Evolutionary conservation across 2,113 vertebrate species (phyloP).

Genomic region (Phrynosoma blainvillii): DNA sequence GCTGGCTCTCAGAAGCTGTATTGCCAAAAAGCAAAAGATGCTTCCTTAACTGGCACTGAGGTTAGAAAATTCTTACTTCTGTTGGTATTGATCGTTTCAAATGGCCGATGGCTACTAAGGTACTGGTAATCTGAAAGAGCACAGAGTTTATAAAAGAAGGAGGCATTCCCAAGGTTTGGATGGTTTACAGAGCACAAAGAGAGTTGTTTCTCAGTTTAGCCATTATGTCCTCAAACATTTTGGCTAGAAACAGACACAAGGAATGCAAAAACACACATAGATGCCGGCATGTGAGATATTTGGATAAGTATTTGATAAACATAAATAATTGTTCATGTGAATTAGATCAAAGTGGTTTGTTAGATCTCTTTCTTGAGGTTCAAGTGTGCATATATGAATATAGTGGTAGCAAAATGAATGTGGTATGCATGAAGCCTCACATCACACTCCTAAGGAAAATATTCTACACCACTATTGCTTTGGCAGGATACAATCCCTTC

Average conservation of each 20-base stretch:
- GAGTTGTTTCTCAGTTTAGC: neutral
- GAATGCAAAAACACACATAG: too few species aligned
- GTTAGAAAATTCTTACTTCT: too few species aligned
- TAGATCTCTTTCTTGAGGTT: neutral
- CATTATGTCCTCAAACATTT: neutral
- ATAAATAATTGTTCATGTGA: neutral
- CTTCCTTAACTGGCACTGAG: too few species aligned
- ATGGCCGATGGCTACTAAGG: too few species aligned
- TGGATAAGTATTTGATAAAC: neutral
- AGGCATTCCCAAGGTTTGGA: neutral
- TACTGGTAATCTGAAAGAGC: neutral
- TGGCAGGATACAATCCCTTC: slow-evolving; percentile 11
- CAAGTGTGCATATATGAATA: neutral
- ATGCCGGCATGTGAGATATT: neutral
- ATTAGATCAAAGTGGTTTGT: neutral
- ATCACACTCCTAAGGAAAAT: neutral
- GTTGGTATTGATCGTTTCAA: too few species aligned
- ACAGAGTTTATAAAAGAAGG: neutral
- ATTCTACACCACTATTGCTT: neutral
- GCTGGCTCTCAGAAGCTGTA: too few species aligned
- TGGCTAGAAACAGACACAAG: too few species aligned
- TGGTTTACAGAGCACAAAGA: neutral
- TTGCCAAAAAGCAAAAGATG: too few species aligned
- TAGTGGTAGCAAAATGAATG: neutral
- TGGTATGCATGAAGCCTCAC: neutral